Base-by-base conservation (phyloP, 2,797 vertebrate species). In the Arctocebus calabarensis region DNA sequence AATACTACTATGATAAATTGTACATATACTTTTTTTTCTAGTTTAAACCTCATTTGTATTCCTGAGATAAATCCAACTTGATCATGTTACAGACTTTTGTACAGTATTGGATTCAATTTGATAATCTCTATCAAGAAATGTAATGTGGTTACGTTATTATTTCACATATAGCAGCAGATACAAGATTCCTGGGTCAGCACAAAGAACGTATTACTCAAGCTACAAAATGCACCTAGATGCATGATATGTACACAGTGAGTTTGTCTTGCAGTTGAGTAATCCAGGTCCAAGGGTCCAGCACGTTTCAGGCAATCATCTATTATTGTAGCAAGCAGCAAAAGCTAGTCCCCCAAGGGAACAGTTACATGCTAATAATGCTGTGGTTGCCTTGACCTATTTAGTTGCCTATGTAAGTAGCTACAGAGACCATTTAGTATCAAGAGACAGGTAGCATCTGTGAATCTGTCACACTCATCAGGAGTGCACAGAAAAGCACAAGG, bases 341-440 rank as follows among this genome's bases (percentile, higher is more conserved):
- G 20, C 40, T 88, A 84, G 57, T 55, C 66, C 19, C 25, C 43
- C 16, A 61, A 3, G 57, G 45, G 5, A 64, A 70, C 3, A 79
- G 61, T 79, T 94, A 87, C 22, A 14, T 90, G 61, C 27, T 74
- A 92, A 10, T 92, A 84, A 87, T 40, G 61, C 64, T 68, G 20
- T 90, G 34, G 45, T 78, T 95, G 82, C 86, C 48, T 87, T 92
- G 83, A 92, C 62, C 75, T 79, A 7, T 79, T 92, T 79, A 37
- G n/a, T 84, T 68, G 20, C 13, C 34, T 81, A 9, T 43, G 22
- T 52, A 85, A 89, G 27, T 88, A 86, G 34, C 59, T 91, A 79
- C 3, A 79, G 68, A 75, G 77, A 75, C 61, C 77, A 12, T 9
- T 79, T 40, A 34, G 40, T 83, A 45, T 87, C 74, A 70, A 34